Evolutionary conservation across 2,113 vertebrate species (phyloP), one percentile per base, ranked within the genome.

Genomic region (Ictalurus furcatus): DNA sequence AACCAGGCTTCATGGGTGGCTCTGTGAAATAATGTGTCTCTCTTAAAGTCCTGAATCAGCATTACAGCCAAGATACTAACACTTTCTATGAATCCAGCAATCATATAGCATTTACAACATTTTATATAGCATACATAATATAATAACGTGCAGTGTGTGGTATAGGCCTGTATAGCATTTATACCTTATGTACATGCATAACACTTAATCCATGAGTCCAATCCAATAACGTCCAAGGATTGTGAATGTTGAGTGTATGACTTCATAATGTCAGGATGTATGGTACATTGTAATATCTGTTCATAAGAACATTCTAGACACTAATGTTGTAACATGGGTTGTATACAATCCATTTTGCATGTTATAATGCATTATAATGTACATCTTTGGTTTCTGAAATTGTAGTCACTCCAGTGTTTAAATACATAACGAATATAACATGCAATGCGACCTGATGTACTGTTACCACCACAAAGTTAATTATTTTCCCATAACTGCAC

Each of bases 1-100:
- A 61, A 44, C 85, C 54, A 19, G n/a, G 83, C 88, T 78, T 88
- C 92, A 28, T 94, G 94, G 93, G 94, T 94, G 93, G 93, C 91
- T 93, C 65, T 89, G 37, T 9, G 74, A 93, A 28, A 82, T 23
- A 56, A 65, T 56, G 85, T 37, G 52, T 67, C 44, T 81, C 84
- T 58, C 56, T 65, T 48, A 74, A 28, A n/a, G 54, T 56, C 21
- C 61, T 59, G 16, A 69, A 89, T 91, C 69, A 76, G 89, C 87
- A 65, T 90, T 87, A n/a, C 25, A 34, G 67, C 54, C 30, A 58
- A 58, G 13, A 58, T 37, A 56, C 30, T 37, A 11, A 59, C 80
- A 82, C 54, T 34, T 79, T 52, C 25, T 52, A 28, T 52, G 12
- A 79, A 48, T 79, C 76, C 76, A 79, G 54, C 78, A 17, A 81